Conservation (phyloP, 2,888 invertebrate species). For the Zeuzera pyrina region DNA sequence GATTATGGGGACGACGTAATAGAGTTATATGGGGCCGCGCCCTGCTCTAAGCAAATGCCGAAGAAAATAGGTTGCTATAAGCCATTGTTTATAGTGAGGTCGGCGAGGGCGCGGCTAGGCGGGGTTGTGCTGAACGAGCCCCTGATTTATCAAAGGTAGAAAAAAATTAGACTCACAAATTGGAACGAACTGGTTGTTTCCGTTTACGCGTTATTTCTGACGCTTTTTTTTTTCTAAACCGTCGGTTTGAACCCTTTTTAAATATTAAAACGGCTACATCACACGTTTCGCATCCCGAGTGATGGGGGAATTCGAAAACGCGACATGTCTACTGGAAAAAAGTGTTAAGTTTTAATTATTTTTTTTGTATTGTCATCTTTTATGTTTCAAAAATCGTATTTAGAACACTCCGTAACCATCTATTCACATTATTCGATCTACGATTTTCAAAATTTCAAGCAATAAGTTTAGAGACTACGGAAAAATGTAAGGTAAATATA, state of each 20-base stretch:
- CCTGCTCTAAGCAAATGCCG: conserved; percentile 49
- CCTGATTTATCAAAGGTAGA: conserved; percentile 51
- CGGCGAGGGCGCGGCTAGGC: conserved; percentile 44
- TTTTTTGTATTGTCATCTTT: too few species aligned
- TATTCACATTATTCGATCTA: too few species aligned
- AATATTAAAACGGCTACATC: conserved; percentile 16
- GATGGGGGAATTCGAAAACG: too few species aligned
- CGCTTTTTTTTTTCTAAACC: conserved; percentile 8
- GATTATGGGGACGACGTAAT: conserved; percentile 43
- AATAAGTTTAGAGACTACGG: too few species aligned
- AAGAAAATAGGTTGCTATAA: conserved; percentile 42
- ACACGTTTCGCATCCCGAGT: not conserved
- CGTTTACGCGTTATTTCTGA: conserved; percentile 15
- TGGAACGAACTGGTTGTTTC: conserved; percentile 16
- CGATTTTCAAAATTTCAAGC: too few species aligned
- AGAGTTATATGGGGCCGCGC: conserved; percentile 50
- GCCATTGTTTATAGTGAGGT: conserved; percentile 38
- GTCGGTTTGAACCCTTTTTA: conserved; percentile 15
- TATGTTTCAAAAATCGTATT: too few species aligned
- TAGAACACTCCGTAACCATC: too few species aligned
- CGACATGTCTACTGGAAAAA: not conserved
- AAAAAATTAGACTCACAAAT: conserved; percentile 41
- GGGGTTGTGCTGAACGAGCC: conserved; percentile 25
- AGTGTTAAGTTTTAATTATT: too few species aligned
- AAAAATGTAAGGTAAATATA: too few species aligned